phyloP scores from a whole-genome alignment of 1,140 invertebrate genomes.

The Aphis gossypii region DNA sequence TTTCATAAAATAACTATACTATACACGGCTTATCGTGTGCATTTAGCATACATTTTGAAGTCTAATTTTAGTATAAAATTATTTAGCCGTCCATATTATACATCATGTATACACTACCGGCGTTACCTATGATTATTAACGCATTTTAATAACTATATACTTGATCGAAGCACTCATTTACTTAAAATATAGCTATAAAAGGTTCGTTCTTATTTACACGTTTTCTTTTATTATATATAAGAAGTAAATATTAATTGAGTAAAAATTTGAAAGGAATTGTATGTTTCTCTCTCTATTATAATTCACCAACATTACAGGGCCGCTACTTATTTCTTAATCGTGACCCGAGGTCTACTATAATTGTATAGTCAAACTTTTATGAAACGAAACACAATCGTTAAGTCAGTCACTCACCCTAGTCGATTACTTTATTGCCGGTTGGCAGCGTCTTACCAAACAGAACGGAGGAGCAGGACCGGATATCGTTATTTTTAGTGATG shows the following conservation, averaged over 20 bases:
- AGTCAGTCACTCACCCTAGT: neutral
- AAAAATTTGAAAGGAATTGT: neutral
- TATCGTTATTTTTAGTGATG: conserved; percentile 19
- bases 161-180: neutral
- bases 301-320: neutral
- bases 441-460: neutral
- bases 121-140: neutral
- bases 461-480: neutral
- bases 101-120: no score
- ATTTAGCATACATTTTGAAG: neutral
- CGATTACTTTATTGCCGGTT: conserved; percentile 18
- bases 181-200: neutral
- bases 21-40: neutral
- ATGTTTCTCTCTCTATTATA: neutral
- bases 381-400: neutral
- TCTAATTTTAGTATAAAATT: neutral
- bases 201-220: neutral
- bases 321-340: neutral
- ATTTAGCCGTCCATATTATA: no score
- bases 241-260: neutral
- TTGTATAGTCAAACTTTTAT: conserved; percentile 4
- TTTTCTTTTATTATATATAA: neutral
- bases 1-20: neutral
- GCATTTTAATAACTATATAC: neutral
- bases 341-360: neutral